A percentile compares a stretch with the other conserved stretches of the same genome.
Evolutionary conservation across 1,140 invertebrate species (phyloP).

Genomic region (Battus philenor): DNA sequence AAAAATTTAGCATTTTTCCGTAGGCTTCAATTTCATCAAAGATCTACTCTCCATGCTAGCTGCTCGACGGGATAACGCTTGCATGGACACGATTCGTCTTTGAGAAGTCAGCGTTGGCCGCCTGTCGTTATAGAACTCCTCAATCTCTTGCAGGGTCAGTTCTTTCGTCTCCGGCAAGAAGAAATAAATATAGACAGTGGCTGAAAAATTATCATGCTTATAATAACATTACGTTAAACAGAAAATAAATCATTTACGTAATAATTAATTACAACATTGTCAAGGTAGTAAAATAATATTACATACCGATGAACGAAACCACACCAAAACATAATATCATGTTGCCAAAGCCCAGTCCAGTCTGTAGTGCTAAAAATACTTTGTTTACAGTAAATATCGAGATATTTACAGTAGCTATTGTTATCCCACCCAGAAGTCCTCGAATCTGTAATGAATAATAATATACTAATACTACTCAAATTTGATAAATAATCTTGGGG

Average conservation of each 20-base stretch:
- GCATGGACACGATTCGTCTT: conserved; percentile 21
- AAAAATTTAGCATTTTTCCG: no score
- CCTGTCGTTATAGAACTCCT: conserved; percentile 80
- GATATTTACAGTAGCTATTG: conserved; percentile 29
- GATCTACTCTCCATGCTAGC: conserved; percentile 12
- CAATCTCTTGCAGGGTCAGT: conserved; percentile 85
- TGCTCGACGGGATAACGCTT: conserved; percentile 11
- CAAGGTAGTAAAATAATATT: neutral
- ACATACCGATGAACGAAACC: conserved; percentile 35
- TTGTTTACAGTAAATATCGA: conserved; percentile 34
- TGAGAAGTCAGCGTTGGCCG: conserved; percentile 38
- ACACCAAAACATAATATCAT: conserved; percentile 35
- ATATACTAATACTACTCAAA: no score
- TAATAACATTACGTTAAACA: no score
- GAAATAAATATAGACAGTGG: conserved; percentile 77
- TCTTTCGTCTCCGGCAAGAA: conserved; percentile 90
- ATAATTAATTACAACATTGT: no score
- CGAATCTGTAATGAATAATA: conserved; percentile 45
- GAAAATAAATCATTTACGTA: no score
- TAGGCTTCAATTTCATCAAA: no score
- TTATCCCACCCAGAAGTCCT: conserved; percentile 38
- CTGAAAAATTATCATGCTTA: no score
- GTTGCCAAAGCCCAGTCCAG: conserved; percentile 32
- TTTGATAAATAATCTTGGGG: no score
- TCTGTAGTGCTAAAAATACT: conserved; percentile 27